Percentiles rank a stretch among this genome's conserved stretches.
Evolutionary conservation across 2,797 vertebrate species (phyloP).

Genomic region (Agapornis canus): DNA sequence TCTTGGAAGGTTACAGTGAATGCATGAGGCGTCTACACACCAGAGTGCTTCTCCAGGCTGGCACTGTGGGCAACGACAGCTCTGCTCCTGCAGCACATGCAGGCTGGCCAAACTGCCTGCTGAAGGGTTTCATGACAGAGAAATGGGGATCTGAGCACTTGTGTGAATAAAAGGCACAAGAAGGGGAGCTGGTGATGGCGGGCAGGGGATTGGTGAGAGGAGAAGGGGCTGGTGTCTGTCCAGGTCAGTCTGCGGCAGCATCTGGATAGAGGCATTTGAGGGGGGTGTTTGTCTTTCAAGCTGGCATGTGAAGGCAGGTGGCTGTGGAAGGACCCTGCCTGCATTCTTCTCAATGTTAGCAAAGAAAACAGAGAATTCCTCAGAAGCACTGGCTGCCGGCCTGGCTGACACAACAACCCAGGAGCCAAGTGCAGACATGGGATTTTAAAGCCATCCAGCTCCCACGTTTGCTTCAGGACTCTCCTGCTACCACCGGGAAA

Average conservation of each 20-base stretch:
- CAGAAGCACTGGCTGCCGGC: background rate
- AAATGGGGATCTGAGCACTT: fast-evolving
- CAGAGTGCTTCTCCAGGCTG: fast-evolving
- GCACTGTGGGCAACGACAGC: background rate
- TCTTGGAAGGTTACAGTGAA: background rate
- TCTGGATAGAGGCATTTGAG: background rate
- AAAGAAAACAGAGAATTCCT: slow-evolving; percentile 61
- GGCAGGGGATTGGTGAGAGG: background rate
- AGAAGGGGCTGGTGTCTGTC: background rate
- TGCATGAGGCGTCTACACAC: fast-evolving
- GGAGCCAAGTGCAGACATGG: background rate
- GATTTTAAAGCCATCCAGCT: background rate
- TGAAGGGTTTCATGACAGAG: fast-evolving
- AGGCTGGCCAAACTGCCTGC: background rate
- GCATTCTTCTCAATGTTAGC: slow-evolving; percentile 42
- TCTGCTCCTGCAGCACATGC: background rate
- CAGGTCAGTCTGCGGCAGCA: background rate
- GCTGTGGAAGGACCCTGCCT: background rate
- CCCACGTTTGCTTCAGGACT: background rate
- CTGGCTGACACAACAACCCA: background rate
- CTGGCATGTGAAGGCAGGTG: background rate
- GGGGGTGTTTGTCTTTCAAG: background rate
- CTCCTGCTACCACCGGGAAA: background rate
- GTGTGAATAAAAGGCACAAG: background rate
- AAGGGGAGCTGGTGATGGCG: background rate